These are phyloP conservation scores for Bicyclus anynana DNA, from an alignment of 1,140 invertebrate genomes.

Conservation along the genomic window DNA sequence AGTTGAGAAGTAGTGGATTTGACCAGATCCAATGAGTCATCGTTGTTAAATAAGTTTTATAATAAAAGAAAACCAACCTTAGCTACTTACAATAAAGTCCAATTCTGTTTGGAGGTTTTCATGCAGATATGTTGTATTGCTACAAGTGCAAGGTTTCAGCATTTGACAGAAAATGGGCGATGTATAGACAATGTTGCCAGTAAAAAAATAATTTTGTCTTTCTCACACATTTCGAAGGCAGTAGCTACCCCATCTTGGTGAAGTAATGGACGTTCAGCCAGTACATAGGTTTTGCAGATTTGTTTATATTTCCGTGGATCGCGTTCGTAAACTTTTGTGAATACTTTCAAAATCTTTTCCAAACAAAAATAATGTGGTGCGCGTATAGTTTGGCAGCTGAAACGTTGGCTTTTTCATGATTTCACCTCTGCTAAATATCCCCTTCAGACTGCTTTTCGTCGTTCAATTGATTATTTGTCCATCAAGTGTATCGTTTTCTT, in stretches of 20 bases:
- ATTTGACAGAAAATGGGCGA: conserved; percentile 16
- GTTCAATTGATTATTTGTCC: conserved; percentile 45
- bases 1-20: conserved; percentile 12
- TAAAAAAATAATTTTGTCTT: conserved; percentile 64
- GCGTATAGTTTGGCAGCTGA: conserved; percentile 42
- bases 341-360: conserved; percentile 62
- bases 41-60: background rate
- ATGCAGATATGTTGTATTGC: background rate
- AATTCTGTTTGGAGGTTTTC: background rate
- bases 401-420: conserved; percentile 49
- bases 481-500: conserved; percentile 40
- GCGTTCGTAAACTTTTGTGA: conserved; percentile 70
- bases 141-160: background rate
- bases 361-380: conserved; percentile 59
- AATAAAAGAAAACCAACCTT: conserved; percentile 3
- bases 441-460: conserved; percentile 33
- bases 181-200: conserved; percentile 52
- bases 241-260: conserved; percentile 63
- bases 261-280: conserved; percentile 67
- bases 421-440: conserved; percentile 41
- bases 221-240: conserved; percentile 63
- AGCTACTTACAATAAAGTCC: background rate
- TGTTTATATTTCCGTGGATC: conserved; percentile 73
- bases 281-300: conserved; percentile 59
- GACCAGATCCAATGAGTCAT: conserved; percentile 1